Evolutionary conservation across 2,888 invertebrate genomes (phyloP).

Genomic region (Hypselothyrea guttata): DNA sequence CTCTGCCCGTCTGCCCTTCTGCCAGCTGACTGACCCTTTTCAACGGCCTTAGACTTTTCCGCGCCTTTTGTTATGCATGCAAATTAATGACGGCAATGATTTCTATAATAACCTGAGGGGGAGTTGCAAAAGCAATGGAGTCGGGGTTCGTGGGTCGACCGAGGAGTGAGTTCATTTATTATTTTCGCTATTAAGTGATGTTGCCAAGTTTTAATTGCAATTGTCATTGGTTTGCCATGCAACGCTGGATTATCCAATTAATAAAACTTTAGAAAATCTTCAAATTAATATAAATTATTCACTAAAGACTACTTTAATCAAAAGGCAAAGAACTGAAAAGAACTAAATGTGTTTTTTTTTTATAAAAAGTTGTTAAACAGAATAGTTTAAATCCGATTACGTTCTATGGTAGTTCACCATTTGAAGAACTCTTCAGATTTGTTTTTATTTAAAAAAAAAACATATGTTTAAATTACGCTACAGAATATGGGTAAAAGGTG

Average conservation of each 20-base stretch:
- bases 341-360: too few relatives aligned
- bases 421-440: too few relatives aligned
- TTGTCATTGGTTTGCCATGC: conserved; percentile 22
- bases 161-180: conserved; percentile 38
- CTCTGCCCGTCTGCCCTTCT: background rate
- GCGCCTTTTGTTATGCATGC: conserved; percentile 48
- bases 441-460: too few relatives aligned
- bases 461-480: too few relatives aligned
- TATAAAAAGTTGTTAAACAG: too few relatives aligned
- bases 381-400: too few relatives aligned
- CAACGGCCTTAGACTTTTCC: conserved; percentile 39
- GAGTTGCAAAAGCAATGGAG: too few relatives aligned
- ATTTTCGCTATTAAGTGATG: conserved; percentile 46
- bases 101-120: conserved; percentile 20
- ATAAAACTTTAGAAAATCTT: background rate
- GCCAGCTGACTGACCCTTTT: conserved; percentile 38
- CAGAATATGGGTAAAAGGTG: too few relatives aligned
- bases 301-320: too few relatives aligned
- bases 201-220: conserved; percentile 52
- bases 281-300: background rate
- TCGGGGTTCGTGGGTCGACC: background rate
- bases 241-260: background rate
- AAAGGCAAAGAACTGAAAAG: too few relatives aligned
- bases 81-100: conserved; percentile 71
- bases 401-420: too few relatives aligned